Evolutionary conservation across 1,140 invertebrate species (phyloP).

Genomic region (fruit fly (Drosophila melanogaster)): DNA sequence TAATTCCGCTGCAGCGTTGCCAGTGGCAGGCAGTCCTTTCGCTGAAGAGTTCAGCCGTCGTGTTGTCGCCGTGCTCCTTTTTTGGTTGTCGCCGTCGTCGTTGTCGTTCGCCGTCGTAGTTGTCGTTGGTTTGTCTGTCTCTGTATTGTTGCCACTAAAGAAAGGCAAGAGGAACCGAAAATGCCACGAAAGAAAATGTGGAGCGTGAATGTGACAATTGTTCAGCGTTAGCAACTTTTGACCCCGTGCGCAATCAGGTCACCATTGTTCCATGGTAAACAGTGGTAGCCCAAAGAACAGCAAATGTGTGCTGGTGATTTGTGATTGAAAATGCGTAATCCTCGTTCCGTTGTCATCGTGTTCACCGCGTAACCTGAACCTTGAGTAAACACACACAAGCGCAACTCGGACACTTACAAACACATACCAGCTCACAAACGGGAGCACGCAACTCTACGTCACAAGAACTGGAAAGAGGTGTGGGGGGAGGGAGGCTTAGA

Average conservation of each 20-base stretch:
- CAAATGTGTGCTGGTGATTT: constrained; percentile 20
- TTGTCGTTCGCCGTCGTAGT: constrained; percentile 30
- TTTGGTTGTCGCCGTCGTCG: constrained; percentile 43
- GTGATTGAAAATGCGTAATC: constrained; percentile 80
- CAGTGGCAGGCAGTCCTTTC: constrained; percentile 79
- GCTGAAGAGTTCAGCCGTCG: constrained; percentile 78
- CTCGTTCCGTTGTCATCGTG: constrained; percentile 45
- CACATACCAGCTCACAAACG: constrained; percentile 7
- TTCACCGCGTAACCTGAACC: constrained; percentile 72
- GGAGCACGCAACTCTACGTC: constrained; percentile 68
- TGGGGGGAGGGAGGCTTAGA: not conserved
- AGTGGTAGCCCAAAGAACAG: constrained; percentile 10
- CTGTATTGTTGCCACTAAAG: constrained; percentile 40
- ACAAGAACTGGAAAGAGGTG: constrained; percentile 31
- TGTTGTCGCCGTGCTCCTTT: constrained; percentile 50
- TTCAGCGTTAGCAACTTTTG: constrained; percentile 71
- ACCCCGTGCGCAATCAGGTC: constrained; percentile 75
- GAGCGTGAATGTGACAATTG: constrained; percentile 47
- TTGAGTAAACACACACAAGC: constrained; percentile 71
- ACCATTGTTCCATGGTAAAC: constrained; percentile 50
- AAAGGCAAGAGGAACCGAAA: constrained; percentile 41
- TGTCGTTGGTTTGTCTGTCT: constrained; percentile 32
- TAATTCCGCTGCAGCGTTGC: constrained; percentile 66
- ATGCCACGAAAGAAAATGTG: constrained; percentile 74
- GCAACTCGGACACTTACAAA: constrained; percentile 36